These are phyloP conservation scores for Dicycla oo DNA, from an alignment of 2,888 invertebrate genomes.

Conservation along the genomic window DNA sequence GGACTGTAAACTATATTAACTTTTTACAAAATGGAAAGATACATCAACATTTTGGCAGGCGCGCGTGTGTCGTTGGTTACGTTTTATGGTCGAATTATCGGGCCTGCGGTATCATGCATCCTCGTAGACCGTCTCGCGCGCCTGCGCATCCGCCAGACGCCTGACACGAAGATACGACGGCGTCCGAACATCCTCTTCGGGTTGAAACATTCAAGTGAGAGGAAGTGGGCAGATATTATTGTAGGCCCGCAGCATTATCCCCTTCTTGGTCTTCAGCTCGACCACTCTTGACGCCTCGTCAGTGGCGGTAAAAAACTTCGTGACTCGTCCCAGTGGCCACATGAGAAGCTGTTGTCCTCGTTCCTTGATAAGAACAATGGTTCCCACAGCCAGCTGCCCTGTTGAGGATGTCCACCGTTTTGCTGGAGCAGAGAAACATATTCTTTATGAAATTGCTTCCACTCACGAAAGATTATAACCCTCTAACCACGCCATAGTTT, in stretches of 20 bases:
- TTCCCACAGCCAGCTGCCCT: background rate
- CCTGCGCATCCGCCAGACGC: too few relatives aligned
- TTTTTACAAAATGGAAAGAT: too few relatives aligned
- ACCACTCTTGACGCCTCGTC: background rate
- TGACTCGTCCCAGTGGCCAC: background rate
- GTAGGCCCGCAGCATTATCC: background rate
- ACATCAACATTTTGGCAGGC: too few relatives aligned
- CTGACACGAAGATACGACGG: too few relatives aligned
- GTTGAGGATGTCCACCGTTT: background rate
- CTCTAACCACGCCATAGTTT: slow-evolving; percentile 33
- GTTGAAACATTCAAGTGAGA: slow-evolving; percentile 2
- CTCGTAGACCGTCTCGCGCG: too few relatives aligned
- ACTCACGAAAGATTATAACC: slow-evolving; percentile 37
- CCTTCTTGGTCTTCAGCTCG: slow-evolving; percentile 2
- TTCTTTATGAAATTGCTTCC: background rate
- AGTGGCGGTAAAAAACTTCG: background rate
- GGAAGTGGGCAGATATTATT: slow-evolving; percentile 6
- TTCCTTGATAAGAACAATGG: background rate
- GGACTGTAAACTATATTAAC: too few relatives aligned
- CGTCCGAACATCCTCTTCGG: background rate
- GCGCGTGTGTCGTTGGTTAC: too few relatives aligned
- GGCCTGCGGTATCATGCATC: too few relatives aligned
- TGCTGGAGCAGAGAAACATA: slow-evolving; percentile 1
- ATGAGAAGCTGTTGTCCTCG: background rate
- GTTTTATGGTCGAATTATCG: too few relatives aligned